A percentile compares a stretch with the other conserved stretches of the same genome.
These are phyloP conservation scores for Bombus difficillimus DNA, from an alignment of 1,140 invertebrate species.

Conservation along the genomic window DNA sequence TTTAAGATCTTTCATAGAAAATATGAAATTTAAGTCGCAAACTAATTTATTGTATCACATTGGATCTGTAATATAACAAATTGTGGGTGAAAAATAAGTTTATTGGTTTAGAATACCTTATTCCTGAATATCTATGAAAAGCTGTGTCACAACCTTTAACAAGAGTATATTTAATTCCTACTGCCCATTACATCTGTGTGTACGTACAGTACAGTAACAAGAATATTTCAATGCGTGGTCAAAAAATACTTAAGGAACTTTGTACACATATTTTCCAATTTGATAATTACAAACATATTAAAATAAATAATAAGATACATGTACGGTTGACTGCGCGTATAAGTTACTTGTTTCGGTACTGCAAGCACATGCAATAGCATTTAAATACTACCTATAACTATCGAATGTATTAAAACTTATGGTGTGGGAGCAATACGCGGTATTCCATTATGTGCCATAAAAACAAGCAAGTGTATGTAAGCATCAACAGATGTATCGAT, in stretches of 20 bases:
- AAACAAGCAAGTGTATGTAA: constrained; percentile 27
- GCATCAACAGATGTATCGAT: constrained; percentile 34
- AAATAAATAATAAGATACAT: constrained; percentile 38
- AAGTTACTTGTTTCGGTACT: constrained; percentile 35
- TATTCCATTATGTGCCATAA: constrained; percentile 41
- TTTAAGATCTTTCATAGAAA: neutral
- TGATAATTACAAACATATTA: constrained; percentile 5
- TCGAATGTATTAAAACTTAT: constrained; percentile 41
- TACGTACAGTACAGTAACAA: constrained; percentile 20
- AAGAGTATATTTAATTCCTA: constrained; percentile 39
- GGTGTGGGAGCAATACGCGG: constrained; percentile 30
- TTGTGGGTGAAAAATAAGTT: constrained; percentile 22
- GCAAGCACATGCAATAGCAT: constrained; percentile 43
- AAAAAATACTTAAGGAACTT: neutral
- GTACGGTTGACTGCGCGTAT: neutral
- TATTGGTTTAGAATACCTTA: constrained; percentile 13
- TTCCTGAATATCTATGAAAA: neutral
- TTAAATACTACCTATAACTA: constrained; percentile 55
- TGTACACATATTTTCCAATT: constrained; percentile 8
- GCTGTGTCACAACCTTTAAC: constrained; percentile 50
- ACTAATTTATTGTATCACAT: constrained; percentile 50
- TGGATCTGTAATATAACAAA: constrained; percentile 28
- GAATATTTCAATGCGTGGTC: neutral
- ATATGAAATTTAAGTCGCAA: neutral
- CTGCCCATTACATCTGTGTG: neutral